Base-by-base conservation (phyloP, 37 sponge, comb jelly and placozoan species). In the Oopsacas minuta region DNA sequence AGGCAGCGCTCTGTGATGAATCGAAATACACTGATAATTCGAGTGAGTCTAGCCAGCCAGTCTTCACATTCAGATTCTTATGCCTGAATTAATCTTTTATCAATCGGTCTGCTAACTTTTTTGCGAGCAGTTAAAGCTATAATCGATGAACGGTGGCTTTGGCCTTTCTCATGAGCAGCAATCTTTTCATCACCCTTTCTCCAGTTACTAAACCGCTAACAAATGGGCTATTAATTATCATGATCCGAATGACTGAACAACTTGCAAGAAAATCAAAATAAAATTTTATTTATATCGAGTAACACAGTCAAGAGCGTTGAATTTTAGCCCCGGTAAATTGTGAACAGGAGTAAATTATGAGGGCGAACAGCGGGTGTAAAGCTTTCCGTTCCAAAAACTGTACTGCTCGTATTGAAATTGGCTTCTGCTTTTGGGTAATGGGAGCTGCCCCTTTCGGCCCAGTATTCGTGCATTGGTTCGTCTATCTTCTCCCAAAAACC, bases 1-100 rank as follows among this genome's bases (percentile, higher is more conserved):
- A 85, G 52, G 37, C 53, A 53, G 35, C 85, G 52, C 36, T 46
- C 52, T 51, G 85, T 23, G 30, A 85, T 42, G 52, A 85, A 85
- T 39, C 37, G 36, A 10, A 61, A 34, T 12, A 61, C 75, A 61
- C 15, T 32, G 37, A 85, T 61, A 52, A 85, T 36, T 23, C 85
- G 53, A 20, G 34, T 51, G 52, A 85, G 52, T 28, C 52, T 35
- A 36, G 46, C 25, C 32, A 36, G 52, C 53, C 85, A 85, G 53
- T 85, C 52, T 85, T 51, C 53, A 51, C 34, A 36, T 51, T 85
- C 52, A 34, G 15, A 52, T 83, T 83, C 49, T 34, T 61, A 61
- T 34, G 7, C 17, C 30, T 61, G 75, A 61, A 61, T 61, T 61
- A 61, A 61, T 12, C 75, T 61, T 42, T 61, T 12, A 61, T 61